Conservation (phyloP, 1,140 invertebrate species). For the Drosophila dunni region DNA sequence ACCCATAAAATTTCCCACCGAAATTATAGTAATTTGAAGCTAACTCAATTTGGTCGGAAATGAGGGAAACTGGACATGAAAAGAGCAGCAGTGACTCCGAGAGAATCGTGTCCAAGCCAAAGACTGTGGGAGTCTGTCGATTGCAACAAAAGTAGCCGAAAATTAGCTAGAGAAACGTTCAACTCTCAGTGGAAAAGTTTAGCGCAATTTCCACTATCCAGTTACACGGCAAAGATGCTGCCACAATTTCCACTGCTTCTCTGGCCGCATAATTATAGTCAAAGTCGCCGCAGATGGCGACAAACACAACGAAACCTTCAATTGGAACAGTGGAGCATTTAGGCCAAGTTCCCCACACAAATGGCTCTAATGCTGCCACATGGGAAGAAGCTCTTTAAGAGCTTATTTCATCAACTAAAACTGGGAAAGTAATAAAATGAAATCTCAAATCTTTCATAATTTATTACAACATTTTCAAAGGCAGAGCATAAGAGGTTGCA, state of each 20-base stretch:
- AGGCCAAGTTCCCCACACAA: neutral
- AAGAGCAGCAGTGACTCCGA: conserved; percentile 5
- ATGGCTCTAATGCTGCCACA: neutral
- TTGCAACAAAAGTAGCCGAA: conserved; percentile 79
- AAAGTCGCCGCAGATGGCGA: conserved; percentile 37
- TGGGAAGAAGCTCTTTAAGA: conserved; percentile 20
- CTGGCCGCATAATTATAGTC: conserved; percentile 69
- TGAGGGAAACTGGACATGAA: conserved; percentile 23
- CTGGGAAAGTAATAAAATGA: conserved; percentile 1
- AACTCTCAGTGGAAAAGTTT: conserved; percentile 35
- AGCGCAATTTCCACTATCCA: conserved; percentile 72
- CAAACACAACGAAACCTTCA: conserved; percentile 16
- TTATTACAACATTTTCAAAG: conserved; percentile 15
- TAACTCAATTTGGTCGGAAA: conserved; percentile 71
- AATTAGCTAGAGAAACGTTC: conserved; percentile 53
- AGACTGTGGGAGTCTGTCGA: conserved; percentile 57
- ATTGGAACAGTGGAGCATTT: conserved; percentile 18
- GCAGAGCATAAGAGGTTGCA: neutral
- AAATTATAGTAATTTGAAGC: conserved; percentile 79
- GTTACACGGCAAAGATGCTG: conserved; percentile 43
- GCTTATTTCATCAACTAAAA: neutral
- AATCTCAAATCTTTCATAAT: conserved; percentile 18
- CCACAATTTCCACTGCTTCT: neutral
- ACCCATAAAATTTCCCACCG: conserved; percentile 81
- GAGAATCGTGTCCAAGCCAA: neutral